Percentiles rank a stretch among this genome's conserved stretches.
These are phyloP conservation scores for Gadus macrocephalus DNA, from an alignment of 2,113 vertebrate species.

Conservation along the genomic window DNA sequence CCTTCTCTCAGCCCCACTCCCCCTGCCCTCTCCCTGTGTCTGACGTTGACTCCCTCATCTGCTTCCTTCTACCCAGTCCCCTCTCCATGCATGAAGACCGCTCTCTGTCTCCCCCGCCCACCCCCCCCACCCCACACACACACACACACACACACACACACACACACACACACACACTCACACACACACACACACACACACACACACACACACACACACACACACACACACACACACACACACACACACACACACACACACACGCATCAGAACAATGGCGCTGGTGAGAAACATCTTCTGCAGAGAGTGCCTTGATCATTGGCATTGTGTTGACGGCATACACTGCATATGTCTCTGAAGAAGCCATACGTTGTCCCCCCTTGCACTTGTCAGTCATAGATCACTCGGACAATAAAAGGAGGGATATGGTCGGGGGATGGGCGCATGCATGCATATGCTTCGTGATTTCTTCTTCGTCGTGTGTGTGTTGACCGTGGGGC, in stretches of 20 bases:
- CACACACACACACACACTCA: no score
- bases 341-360: slow-evolving; percentile 28
- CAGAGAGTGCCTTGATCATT: slow-evolving; percentile 41
- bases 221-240: neutral
- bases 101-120: neutral
- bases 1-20: neutral
- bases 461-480: slow-evolving; percentile 24
- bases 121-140: slow-evolving; percentile 13
- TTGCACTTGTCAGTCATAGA: slow-evolving; percentile 61
- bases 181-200: neutral
- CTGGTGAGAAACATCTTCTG: slow-evolving; percentile 12
- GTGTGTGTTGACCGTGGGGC: neutral
- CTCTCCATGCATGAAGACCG: neutral
- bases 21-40: neutral
- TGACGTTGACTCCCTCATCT: no score
- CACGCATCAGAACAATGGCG: slow-evolving; percentile 39
- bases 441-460: slow-evolving; percentile 28
- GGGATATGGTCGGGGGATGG: slow-evolving; percentile 36
- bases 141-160: neutral
- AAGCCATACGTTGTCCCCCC: slow-evolving; percentile 44
- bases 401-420: slow-evolving; percentile 57
- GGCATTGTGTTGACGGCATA: slow-evolving; percentile 29
- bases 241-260: no score
- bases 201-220: slow-evolving; percentile 5
- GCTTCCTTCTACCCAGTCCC: slow-evolving; percentile 4